A percentile compares a stretch with the other conserved stretches of the same genome.
These are phyloP conservation scores for Pogonomyrmex barbatus DNA, from an alignment of 1,140 invertebrate species.

Conservation along the genomic window DNA sequence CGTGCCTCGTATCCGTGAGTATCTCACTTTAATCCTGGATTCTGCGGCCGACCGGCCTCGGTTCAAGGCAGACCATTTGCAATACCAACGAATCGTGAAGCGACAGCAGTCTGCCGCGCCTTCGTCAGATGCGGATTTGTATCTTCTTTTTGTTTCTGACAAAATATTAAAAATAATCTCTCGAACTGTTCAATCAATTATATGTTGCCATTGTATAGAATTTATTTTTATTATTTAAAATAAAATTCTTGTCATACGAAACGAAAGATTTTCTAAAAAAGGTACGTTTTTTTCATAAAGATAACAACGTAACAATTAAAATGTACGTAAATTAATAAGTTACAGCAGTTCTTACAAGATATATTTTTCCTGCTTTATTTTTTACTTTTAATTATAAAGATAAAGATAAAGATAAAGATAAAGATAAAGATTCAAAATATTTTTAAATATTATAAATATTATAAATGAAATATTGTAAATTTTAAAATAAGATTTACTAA, in stretches of 20 bases:
- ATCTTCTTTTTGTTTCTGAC: neutral
- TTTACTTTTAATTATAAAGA: neutral
- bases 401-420: too few species aligned
- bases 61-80: conserved; percentile 64
- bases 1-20: conserved; percentile 42
- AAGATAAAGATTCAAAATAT: neutral
- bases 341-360: neutral
- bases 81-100: conserved; percentile 24
- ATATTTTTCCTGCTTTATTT: neutral
- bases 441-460: neutral
- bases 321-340: neutral
- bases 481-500: neutral
- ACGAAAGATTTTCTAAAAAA: too few species aligned
- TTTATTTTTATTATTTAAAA: conserved; percentile 3
- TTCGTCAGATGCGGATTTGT: neutral
- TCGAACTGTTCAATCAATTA: neutral
- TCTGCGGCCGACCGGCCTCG: conserved; percentile 16
- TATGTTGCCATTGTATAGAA: neutral
- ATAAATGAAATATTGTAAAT: neutral
- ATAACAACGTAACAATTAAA: neutral
- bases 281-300: neutral
- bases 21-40: conserved; percentile 59
- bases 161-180: neutral
- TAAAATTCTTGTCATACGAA: neutral
- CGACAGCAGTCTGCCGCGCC: neutral